Conservation (phyloP, 2,113 vertebrate species). For the Grammomys surdaster region DNA sequence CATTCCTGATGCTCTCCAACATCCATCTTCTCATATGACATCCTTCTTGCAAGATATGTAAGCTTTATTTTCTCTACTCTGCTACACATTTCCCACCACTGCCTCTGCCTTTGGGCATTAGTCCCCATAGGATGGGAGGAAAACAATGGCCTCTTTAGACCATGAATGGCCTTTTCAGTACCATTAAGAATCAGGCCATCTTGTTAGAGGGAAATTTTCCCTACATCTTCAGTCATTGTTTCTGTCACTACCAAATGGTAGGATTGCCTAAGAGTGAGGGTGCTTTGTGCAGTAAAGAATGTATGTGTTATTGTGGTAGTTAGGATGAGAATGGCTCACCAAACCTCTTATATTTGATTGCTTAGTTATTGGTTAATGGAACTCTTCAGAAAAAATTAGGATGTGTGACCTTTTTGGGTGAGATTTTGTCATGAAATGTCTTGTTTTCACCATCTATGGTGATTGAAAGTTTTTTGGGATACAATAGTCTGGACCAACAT, state of each 20-base stretch:
- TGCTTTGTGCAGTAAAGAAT: background rate
- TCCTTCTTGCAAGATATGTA: background rate
- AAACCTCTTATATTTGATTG: background rate
- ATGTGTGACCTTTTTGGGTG: background rate
- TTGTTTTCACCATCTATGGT: no score
- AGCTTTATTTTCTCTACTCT: background rate
- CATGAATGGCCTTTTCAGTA: background rate
- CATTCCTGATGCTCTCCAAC: background rate
- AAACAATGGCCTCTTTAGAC: background rate
- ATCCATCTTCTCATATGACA: background rate
- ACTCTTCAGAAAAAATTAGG: background rate
- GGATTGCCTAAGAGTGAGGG: background rate
- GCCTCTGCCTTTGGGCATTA: background rate
- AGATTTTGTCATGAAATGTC: no score
- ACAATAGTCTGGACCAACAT: no score
- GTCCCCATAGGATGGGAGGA: background rate
- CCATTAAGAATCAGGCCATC: background rate
- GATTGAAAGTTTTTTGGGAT: no score
- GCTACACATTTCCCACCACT: background rate
- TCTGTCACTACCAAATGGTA: background rate
- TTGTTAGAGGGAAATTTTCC: background rate
- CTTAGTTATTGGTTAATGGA: background rate
- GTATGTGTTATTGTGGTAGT: background rate
- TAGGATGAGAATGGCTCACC: background rate
- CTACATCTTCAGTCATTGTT: no score